phyloP scores from a whole-genome alignment of 2,797 vertebrate genomes.

The Nothura maculosa region DNA sequence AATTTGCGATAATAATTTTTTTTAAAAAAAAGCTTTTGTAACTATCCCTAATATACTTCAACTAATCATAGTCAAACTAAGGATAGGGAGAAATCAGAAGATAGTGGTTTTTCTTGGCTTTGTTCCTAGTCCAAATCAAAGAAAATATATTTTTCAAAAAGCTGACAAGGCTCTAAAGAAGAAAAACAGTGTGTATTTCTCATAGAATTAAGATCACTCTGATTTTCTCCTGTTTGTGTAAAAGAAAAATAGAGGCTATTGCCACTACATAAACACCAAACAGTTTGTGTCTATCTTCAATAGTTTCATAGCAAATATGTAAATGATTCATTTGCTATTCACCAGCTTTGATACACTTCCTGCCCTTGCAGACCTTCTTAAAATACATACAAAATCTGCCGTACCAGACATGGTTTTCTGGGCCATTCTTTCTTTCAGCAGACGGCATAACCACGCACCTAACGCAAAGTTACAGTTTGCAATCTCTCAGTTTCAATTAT shows the following conservation, averaged over 20 bases:
- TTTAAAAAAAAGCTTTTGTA: background rate
- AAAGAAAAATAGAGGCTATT: background rate
- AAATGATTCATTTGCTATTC: background rate
- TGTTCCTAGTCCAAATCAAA: background rate
- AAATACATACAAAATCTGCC: background rate
- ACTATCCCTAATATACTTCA: background rate
- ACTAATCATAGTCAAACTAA: background rate
- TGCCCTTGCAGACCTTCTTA: background rate
- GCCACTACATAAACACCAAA: fast-evolving
- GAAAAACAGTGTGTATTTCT: background rate
- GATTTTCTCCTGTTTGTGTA: background rate
- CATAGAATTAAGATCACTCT: background rate
- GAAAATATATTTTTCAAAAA: background rate
- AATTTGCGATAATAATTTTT: background rate
- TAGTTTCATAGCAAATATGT: background rate
- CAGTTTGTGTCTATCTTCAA: background rate
- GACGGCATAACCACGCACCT: background rate
- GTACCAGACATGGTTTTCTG: background rate
- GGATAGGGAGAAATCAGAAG: background rate
- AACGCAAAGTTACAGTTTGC: background rate
- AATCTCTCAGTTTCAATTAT: constrained; percentile 11
- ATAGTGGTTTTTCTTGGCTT: background rate
- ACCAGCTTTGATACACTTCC: background rate
- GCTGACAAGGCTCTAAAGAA: background rate
- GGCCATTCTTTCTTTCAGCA: constrained; percentile 3